Evolutionary conservation across 2,113 vertebrate species (phyloP).

Genomic region (Lota lota): DNA sequence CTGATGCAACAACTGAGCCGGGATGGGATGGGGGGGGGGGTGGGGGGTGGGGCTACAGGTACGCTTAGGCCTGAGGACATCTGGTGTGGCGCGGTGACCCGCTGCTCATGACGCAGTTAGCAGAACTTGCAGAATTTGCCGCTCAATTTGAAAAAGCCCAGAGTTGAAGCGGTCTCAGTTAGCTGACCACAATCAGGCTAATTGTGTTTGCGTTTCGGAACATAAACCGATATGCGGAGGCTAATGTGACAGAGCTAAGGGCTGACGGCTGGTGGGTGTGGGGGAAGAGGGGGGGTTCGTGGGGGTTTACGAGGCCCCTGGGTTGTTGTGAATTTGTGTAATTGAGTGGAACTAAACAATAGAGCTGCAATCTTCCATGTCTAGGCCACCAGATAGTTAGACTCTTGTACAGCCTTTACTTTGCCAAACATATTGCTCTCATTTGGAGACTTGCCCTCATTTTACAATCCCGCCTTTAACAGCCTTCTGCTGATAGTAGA

Average conservation of each 20-base stretch:
- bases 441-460: background rate
- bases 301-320: constrained; percentile 26
- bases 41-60: background rate
- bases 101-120: constrained; percentile 15
- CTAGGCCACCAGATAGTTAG: constrained; percentile 10
- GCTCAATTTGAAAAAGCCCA: constrained; percentile 38
- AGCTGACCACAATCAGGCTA: constrained; percentile 57
- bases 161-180: constrained; percentile 30
- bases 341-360: constrained; percentile 70
- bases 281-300: constrained; percentile 38
- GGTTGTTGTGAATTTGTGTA: constrained; percentile 61
- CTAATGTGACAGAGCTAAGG: constrained; percentile 42
- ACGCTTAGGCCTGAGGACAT: background rate
- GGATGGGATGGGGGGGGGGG: no score
- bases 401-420: constrained; percentile 30
- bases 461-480: constrained; percentile 2
- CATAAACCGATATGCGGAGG: constrained; percentile 25
- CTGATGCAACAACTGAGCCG: constrained; percentile 10
- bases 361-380: constrained; percentile 27
- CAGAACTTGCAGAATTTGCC: constrained; percentile 21
- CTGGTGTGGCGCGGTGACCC: constrained; percentile 12
- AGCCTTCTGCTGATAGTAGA: constrained; percentile 22
- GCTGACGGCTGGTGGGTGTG: constrained; percentile 8
- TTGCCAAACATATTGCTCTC: constrained; percentile 7
- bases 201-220: constrained; percentile 51